Evolutionary conservation across 2,888 invertebrate genomes (phyloP).

Genomic region (Coelopa pilipes): DNA sequence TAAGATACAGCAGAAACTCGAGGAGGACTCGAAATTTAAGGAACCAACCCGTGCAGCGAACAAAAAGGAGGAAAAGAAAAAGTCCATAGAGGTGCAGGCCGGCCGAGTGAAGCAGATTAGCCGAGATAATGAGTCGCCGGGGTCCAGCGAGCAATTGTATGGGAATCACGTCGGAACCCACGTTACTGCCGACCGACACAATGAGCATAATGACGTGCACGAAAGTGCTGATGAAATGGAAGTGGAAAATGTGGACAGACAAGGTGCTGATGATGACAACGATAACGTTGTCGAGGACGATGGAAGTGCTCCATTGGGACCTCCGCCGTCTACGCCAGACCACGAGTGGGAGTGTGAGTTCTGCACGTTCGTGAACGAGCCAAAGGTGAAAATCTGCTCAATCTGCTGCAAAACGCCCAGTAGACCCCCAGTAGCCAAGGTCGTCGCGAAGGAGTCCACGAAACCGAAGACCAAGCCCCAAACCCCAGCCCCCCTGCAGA

Average conservation of each 20-base stretch:
- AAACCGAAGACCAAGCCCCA: constrained; percentile 30
- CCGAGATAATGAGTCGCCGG: not conserved
- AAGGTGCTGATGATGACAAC: not conserved
- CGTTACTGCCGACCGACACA: not conserved
- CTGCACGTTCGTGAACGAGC: constrained; percentile 88
- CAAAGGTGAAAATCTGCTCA: constrained; percentile 81
- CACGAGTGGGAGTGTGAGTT: constrained; percentile 88
- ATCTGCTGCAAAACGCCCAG: constrained; percentile 88
- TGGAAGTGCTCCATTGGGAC: constrained; percentile 55
- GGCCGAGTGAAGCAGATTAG: constrained; percentile 4
- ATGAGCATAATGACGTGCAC: constrained; percentile 2
- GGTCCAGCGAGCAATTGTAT: constrained; percentile 45
- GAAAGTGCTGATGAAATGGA: constrained; percentile 47
- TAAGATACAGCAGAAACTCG: constrained; percentile 65
- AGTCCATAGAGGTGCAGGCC: constrained; percentile 25
- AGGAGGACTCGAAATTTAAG: constrained; percentile 44
- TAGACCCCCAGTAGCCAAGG: constrained; percentile 55
- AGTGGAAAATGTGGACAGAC: no score
- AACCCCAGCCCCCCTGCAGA: constrained; percentile 28
- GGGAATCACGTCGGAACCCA: constrained; percentile 19
- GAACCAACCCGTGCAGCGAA: constrained; percentile 3
- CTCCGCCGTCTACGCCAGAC: constrained; percentile 70
- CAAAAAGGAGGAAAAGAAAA: constrained; percentile 25
- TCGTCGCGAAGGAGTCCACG: constrained; percentile 37
- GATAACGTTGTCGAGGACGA: constrained; percentile 46